Evolutionary conservation across 2,797 vertebrate species (phyloP).

Genomic region (Balearica regulorum): DNA sequence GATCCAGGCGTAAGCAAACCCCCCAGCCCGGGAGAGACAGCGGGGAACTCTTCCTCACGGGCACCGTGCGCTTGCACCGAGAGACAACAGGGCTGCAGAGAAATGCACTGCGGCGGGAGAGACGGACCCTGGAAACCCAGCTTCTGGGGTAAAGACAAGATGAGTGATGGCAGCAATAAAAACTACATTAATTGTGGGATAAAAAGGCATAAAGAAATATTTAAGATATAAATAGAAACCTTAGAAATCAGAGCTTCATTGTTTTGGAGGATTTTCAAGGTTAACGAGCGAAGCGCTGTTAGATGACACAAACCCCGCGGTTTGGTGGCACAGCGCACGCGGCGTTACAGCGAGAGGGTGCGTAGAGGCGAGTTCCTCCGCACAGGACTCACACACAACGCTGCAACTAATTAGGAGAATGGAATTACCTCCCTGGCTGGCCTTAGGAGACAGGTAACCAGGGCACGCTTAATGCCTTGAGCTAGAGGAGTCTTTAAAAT

Average conservation of each 20-base stretch:
- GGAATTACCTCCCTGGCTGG: background rate
- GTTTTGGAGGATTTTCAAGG: slow-evolving; percentile 33
- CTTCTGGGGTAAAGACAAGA: background rate
- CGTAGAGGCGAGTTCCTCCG: background rate
- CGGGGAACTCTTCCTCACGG: accelerated
- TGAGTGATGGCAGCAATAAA: slow-evolving; percentile 58
- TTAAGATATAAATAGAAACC: slow-evolving; percentile 57
- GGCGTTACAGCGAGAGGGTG: background rate
- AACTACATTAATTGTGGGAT: slow-evolving; percentile 55
- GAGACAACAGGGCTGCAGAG: background rate
- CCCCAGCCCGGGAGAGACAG: accelerated
- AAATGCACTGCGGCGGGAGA: background rate
- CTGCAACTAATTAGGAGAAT: background rate
- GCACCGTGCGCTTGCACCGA: background rate
- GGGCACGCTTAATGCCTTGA: background rate
- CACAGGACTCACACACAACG: too few species aligned
- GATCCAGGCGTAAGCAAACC: accelerated
- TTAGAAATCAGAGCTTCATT: background rate
- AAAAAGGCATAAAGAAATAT: slow-evolving; percentile 54
- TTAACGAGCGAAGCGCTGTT: slow-evolving; percentile 45
- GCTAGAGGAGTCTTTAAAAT: background rate
- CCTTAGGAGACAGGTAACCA: background rate
- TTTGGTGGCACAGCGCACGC: background rate
- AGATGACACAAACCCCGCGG: background rate
- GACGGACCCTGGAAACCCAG: background rate